Conservation (phyloP, 2,113 vertebrate species). For the Prunella fulvescens region DNA sequence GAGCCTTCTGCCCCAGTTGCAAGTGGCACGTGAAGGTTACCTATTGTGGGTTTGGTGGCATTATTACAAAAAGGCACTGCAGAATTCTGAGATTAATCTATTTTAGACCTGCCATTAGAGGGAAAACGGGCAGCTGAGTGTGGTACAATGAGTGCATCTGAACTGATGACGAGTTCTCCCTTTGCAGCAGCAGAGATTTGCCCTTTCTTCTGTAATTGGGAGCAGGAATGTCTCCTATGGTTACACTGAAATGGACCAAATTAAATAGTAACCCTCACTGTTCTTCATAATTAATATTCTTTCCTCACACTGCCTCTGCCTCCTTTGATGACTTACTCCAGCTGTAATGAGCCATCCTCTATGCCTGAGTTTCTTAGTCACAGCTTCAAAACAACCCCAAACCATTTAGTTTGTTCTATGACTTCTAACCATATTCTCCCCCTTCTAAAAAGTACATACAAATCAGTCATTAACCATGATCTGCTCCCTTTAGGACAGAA, state of each 20-base stretch:
- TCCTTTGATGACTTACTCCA: neutral
- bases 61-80: neutral
- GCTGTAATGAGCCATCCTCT: neutral
- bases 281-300: slow-evolving; percentile 36
- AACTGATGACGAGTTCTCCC: rapidly evolving
- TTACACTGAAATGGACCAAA: neutral
- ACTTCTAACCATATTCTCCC: neutral
- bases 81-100: neutral
- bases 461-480: neutral
- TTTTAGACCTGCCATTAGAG: neutral
- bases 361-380: neutral
- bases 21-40: neutral
- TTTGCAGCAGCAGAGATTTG: neutral
- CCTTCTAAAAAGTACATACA: neutral
- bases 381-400: neutral
- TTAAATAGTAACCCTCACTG: slow-evolving; percentile 9
- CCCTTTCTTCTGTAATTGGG: neutral
- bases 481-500: neutral
- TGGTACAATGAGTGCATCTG: rapidly evolving
- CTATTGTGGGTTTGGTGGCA: rapidly evolving
- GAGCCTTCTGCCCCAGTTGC: neutral
- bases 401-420: neutral
- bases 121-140: neutral
- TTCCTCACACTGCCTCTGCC: neutral
- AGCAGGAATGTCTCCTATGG: neutral